A percentile compares a stretch with the other conserved stretches of the same genome.
Evolutionary conservation across 2,888 invertebrate genomes (phyloP).

Genomic region (Teinopalpus imperialis): DNA sequence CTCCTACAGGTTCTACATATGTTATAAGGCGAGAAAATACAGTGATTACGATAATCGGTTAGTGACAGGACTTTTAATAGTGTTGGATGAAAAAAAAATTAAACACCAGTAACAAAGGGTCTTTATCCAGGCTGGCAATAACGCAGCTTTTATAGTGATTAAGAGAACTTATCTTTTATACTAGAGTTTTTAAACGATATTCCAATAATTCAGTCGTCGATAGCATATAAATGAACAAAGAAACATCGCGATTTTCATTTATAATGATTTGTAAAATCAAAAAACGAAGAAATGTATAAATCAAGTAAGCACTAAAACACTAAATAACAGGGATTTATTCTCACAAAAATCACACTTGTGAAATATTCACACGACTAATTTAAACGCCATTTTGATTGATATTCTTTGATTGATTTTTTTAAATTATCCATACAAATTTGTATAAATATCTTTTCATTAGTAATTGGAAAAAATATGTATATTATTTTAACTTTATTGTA

Average conservation of each 20-base stretch:
- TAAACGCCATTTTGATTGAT: constrained; percentile 13
- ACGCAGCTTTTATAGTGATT: constrained; percentile 36
- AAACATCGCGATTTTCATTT: neutral
- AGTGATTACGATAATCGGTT: constrained; percentile 40
- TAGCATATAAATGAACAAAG: neutral
- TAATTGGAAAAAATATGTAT: too few relatives aligned
- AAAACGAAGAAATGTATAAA: constrained; percentile 1
- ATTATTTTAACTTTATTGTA: too few relatives aligned
- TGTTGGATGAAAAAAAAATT: constrained; percentile 57
- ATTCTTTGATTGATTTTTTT: neutral
- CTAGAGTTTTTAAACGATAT: constrained; percentile 5
- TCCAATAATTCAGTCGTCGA: constrained; percentile 12
- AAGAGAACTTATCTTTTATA: constrained; percentile 23
- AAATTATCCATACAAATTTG: too few relatives aligned
- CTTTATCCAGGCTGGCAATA: constrained; percentile 67
- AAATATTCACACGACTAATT: neutral
- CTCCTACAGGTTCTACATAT: constrained; percentile 21
- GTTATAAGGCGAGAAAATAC: constrained; percentile 26
- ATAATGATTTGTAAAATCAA: neutral
- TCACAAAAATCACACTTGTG: constrained; percentile 15
- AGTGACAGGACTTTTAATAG: constrained; percentile 51
- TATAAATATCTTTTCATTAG: too few relatives aligned
- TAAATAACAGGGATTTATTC: constrained; percentile 10
- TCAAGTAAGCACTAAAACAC: constrained; percentile 18
- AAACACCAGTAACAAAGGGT: constrained; percentile 68